These are phyloP conservation scores for Limnephilus rhombicus DNA, from an alignment of 2,888 invertebrate genomes.

Conservation along the genomic window DNA sequence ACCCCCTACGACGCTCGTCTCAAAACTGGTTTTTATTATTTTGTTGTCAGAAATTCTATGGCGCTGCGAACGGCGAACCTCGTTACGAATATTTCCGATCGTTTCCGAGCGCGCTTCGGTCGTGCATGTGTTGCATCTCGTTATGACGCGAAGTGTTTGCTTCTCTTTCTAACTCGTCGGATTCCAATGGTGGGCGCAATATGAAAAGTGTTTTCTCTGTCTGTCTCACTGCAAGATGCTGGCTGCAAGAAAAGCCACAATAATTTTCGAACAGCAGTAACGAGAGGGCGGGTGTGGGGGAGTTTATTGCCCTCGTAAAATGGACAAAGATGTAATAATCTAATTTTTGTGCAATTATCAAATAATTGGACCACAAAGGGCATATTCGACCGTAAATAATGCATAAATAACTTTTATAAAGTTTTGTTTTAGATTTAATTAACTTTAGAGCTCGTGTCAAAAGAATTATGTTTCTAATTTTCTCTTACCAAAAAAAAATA, in stretches of 20 bases:
- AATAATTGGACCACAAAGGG: neutral
- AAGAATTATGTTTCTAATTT: no score
- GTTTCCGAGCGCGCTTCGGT: slow-evolving; percentile 53
- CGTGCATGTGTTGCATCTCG: slow-evolving; percentile 63
- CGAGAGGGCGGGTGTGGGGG: slow-evolving; percentile 62
- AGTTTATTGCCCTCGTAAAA: slow-evolving; percentile 63
- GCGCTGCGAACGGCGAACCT: slow-evolving; percentile 55
- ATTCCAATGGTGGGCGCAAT: slow-evolving; percentile 27
- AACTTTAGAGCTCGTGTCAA: no score
- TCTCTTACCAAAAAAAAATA: no score
- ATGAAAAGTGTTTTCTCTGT: slow-evolving; percentile 54
- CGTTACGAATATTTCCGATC: slow-evolving; percentile 61
- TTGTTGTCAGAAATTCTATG: slow-evolving; percentile 50
- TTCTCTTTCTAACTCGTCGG: slow-evolving; percentile 50
- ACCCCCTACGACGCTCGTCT: slow-evolving; percentile 69
- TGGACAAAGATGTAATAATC: slow-evolving; percentile 29
- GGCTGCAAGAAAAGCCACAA: slow-evolving; percentile 57
- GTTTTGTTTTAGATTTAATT: no score
- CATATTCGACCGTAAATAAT: neutral
- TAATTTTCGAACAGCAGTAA: slow-evolving; percentile 62
- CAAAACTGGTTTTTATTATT: slow-evolving; percentile 73
- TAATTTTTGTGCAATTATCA: slow-evolving; percentile 26
- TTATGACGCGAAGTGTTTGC: slow-evolving; percentile 34
- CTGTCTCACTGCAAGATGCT: slow-evolving; percentile 22
- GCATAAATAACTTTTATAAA: neutral